Evolutionary conservation across 2,888 invertebrate species (phyloP), one percentile per base, ranked within the genome.

Genomic region (Lingula anatina): DNA sequence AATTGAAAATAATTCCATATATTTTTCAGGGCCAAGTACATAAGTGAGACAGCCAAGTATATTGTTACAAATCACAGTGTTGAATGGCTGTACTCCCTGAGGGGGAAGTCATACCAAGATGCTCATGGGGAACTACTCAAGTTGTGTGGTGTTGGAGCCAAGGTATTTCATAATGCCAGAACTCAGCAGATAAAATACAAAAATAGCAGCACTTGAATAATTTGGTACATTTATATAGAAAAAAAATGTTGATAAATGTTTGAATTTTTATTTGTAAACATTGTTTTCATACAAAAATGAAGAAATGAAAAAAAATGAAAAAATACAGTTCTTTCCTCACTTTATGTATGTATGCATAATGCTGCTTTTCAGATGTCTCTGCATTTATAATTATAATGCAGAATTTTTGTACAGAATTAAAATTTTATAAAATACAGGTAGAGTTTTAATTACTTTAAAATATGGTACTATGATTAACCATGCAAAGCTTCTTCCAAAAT

Each of bases 131-230:
- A 86, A 64, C 81, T 97, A 4, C 85, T 88, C 78, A 82, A 83
- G 54, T 77, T 97, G 28, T 85, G 86, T 59, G 97, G 97, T 9
- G 86, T 99, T 62, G 97, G 97, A 2, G 88, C 90, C 7, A 97
- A 97, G 84, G 93, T 89, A 60, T 57, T 52, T 41, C 46, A 42
- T 5, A 37, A n/a, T n/a, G n/a, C n/a, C n/a, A n/a, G n/a, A n/a
- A n/a, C n/a, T n/a, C n/a, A n/a, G n/a, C n/a, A n/a, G n/a, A n/a
- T n/a, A n/a, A n/a, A n/a, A n/a, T n/a, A n/a, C n/a, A n/a, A n/a
- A n/a, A n/a, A n/a, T n/a, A n/a, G n/a, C n/a, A n/a, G n/a, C n/a
- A n/a, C n/a, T n/a, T n/a, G n/a, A n/a, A n/a, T n/a, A n/a, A n/a
- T n/a, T n/a, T n/a, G n/a, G n/a, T n/a, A n/a, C n/a, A n/a, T n/a